Conservation (phyloP, 2,888 invertebrate genomes). For the Drosophila recens region DNA sequence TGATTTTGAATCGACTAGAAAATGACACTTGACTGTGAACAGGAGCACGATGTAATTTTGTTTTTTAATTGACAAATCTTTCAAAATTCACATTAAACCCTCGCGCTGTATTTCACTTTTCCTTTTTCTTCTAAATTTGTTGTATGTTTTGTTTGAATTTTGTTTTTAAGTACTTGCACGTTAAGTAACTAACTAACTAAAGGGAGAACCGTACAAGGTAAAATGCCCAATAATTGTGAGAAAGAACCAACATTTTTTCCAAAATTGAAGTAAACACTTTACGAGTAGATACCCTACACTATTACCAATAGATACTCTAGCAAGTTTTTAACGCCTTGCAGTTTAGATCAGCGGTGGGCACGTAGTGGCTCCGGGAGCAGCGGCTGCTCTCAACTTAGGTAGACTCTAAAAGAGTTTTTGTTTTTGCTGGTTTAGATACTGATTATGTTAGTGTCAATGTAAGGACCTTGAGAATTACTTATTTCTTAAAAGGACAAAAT, state of each 20-base stretch:
- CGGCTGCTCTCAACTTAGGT: too few relatives aligned
- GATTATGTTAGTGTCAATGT: not conserved
- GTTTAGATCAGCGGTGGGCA: too few relatives aligned
- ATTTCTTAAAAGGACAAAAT: too few relatives aligned
- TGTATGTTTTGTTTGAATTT: constrained; percentile 5
- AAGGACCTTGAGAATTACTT: not conserved
- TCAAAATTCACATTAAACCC: constrained; percentile 37
- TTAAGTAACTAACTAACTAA: too few relatives aligned
- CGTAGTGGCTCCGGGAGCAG: too few relatives aligned
- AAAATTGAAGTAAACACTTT: not conserved
- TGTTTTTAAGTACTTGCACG: not conserved
- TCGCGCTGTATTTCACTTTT: not conserved
- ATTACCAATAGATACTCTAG: not conserved
- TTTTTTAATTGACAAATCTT: constrained; percentile 47
- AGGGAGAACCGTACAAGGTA: not conserved
- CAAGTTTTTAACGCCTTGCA: not conserved
- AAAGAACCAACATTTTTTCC: not conserved
- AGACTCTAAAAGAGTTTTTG: too few relatives aligned
- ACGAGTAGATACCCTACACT: too few relatives aligned
- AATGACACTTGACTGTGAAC: constrained; percentile 85
- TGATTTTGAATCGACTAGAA: constrained; percentile 44
- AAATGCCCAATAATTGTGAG: not conserved
- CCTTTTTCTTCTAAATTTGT: not conserved
- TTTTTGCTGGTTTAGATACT: too few relatives aligned
- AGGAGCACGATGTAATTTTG: constrained; percentile 84